Evolutionary conservation across 2,797 vertebrate genomes (phyloP), one percentile per base, ranked within the genome.

Genomic region (Acropternis orthonyx): DNA sequence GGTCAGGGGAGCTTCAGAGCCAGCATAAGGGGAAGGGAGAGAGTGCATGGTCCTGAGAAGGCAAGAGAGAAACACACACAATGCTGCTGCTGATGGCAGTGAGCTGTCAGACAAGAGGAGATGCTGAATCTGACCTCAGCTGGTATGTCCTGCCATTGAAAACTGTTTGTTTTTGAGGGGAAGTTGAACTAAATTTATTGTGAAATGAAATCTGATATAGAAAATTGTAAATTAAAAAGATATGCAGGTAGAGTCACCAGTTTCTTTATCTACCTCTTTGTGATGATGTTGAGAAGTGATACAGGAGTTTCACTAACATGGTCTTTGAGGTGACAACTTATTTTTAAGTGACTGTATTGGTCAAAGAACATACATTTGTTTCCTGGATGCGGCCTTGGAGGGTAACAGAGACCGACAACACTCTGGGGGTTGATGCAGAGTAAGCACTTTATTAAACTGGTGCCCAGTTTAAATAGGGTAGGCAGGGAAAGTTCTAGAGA

Each of bases 281-380:
- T 77, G 46, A 58, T 66, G 61, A 58, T 80, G 37, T 9, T 74
- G 69, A 78, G 77, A 93, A 93, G 56, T 63, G 49, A 92, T 67
- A 56, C 54, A 48, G 39, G 32, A 88, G 36, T 84, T 94, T 92
- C 48, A 91, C 28, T 36, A 43, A 26, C 39, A 7, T 37, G n/a
- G 34, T 88, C 68, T 68, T 93, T 71, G 56, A 77, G 59, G 55
- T 62, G 78, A 58, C 46, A 95, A 89, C 61, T 81, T 88, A 59
- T 75, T 90, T 78, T 92, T 61, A 85, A 96, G 93, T 68, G 72
- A 74, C 89, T 93, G 43, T 68, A 85, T 73, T 95, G 92, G 89
- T 85, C 88, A 84, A 82, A 83, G 79, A 96, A 93, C 72, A 94
- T 63, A 23, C 4, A 32, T 43, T 71, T 52, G 55, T 43, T 28